phyloP scores from a whole-genome alignment of 2,888 invertebrate genomes.

The Erpobdella octoculata region DNA sequence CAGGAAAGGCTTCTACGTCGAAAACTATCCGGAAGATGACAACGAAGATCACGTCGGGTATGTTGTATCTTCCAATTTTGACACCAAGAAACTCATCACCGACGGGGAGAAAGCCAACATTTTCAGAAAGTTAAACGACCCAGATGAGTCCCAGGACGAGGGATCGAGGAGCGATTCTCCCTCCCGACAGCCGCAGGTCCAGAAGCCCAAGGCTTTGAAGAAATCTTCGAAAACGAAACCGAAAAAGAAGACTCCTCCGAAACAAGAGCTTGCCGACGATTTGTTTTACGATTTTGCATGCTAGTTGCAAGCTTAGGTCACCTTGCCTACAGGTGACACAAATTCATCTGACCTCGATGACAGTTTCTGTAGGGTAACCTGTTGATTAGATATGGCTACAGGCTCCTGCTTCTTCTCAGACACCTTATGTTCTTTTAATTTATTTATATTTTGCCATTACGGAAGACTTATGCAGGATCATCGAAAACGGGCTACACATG shows the following conservation, averaged over 20 bases:
- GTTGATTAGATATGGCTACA: no score
- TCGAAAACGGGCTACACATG: no score
- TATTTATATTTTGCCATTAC: no score
- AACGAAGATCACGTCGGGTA: not conserved
- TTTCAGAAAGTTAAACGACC: slow-evolving; percentile 8
- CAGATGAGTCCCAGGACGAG: not conserved
- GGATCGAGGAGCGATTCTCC: not conserved
- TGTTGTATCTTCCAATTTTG: not conserved
- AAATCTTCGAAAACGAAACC: not conserved
- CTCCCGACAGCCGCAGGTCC: not conserved
- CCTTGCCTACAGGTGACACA: no score
- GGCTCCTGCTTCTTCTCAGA: no score
- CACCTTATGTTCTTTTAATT: no score
- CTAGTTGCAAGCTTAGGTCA: not conserved
- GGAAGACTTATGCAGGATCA: no score
- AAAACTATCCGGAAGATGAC: slow-evolving; percentile 4
- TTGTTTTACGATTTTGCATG: not conserved
- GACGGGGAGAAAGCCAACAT: slow-evolving; percentile 7
- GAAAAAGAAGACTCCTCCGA: not conserved
- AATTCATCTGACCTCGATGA: no score
- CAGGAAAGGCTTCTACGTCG: slow-evolving; percentile 13
- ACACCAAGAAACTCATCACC: slow-evolving; percentile 3
- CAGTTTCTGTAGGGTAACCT: no score
- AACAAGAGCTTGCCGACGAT: not conserved
- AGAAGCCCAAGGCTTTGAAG: not conserved